Conservation (phyloP, 1,140 invertebrate genomes). For the Atta colombica region DNA sequence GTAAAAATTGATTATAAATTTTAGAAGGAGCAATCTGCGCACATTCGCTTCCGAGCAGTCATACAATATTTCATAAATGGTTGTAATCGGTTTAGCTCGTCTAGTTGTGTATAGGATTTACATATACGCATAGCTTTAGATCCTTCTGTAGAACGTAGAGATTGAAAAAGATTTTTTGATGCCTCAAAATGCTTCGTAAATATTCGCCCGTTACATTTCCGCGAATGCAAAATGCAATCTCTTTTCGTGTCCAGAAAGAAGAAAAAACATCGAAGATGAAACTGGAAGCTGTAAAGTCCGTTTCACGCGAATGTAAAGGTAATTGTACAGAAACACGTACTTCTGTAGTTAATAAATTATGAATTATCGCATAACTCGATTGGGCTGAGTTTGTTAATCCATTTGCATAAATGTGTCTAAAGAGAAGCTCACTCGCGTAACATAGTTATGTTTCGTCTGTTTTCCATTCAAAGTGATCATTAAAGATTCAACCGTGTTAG, state of each 20-base stretch:
- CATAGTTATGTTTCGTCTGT: not conserved
- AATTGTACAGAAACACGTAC: slow-evolving; percentile 9
- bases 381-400: not conserved
- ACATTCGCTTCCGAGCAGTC: not conserved
- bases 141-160: not conserved
- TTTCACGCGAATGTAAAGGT: no score
- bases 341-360: slow-evolving; percentile 25
- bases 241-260: not conserved
- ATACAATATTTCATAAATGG: slow-evolving; percentile 12
- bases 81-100: slow-evolving; percentile 20
- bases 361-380: not conserved
- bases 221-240: not conserved
- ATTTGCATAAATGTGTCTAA: slow-evolving; percentile 7
- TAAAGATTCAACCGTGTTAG: slow-evolving; percentile 30
- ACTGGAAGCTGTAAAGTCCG: not conserved
- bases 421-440: not conserved
- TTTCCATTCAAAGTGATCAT: not conserved
- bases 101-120: not conserved
- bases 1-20: slow-evolving; percentile 10
- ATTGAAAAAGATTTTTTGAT: slow-evolving; percentile 20
- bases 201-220: slow-evolving; percentile 1
- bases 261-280: not conserved
- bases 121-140: not conserved
- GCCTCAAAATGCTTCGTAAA: slow-evolving; percentile 27
- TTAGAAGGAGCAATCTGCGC: not conserved